phyloP scores from a whole-genome alignment of 2,113 vertebrate species.

The Lycaon pictus region DNA sequence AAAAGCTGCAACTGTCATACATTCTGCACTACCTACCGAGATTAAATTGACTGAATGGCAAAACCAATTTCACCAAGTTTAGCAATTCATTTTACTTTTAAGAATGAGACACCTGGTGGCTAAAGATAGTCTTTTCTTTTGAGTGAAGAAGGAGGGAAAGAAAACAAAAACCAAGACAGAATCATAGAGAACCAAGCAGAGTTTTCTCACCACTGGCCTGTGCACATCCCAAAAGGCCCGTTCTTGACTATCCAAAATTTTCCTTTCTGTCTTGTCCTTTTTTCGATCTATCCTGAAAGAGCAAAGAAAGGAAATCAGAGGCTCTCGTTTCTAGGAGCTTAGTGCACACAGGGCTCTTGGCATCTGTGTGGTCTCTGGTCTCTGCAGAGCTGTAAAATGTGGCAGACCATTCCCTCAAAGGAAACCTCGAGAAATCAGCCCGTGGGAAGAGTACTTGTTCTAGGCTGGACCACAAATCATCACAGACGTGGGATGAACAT shows the following conservation, averaged over 20 bases:
- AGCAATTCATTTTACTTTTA: background rate
- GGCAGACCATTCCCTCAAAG: background rate
- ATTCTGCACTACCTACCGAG: background rate
- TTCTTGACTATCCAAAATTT: slow-evolving; percentile 98
- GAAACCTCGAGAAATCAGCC: background rate
- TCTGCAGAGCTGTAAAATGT: background rate
- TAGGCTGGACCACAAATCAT: background rate
- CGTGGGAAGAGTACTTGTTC: background rate
- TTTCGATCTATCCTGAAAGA: slow-evolving; percentile 95
- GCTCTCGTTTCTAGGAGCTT: background rate
- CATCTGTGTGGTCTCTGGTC: background rate
- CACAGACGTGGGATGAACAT: accelerated
- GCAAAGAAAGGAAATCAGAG: slow-evolving; percentile 66
- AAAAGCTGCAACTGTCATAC: background rate
- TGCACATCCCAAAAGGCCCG: slow-evolving; percentile 99
- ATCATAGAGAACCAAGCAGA: background rate
- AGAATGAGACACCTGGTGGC: slow-evolving; percentile 50
- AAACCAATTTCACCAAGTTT: background rate
- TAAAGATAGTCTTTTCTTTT: slow-evolving; percentile 39
- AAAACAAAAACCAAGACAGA: background rate
- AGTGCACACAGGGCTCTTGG: background rate
- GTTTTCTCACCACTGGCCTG: slow-evolving; percentile 94
- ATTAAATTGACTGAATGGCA: background rate
- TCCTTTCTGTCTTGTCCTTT: slow-evolving; percentile 98
- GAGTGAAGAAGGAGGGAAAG: background rate